Evolutionary conservation across 1,140 invertebrate genomes (phyloP), one percentile per base, ranked within the genome.

Genomic region (Hetaerina americana): DNA sequence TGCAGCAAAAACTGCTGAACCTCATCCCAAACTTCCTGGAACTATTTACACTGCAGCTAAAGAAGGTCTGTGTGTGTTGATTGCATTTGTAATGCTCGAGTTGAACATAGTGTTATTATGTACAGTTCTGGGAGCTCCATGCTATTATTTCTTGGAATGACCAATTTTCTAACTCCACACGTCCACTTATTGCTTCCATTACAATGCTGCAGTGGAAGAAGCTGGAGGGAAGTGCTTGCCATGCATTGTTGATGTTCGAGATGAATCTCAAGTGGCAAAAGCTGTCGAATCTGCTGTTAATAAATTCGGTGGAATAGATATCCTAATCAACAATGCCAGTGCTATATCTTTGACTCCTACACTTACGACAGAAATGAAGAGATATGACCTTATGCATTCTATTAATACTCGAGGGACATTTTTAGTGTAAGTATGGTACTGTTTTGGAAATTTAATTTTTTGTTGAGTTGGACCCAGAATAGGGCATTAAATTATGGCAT

Each of bases 261-360:
- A 95, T 81, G 95, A 97, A 81, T 79, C 81, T 29, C 89, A 94
- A 81, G 88, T 99, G 0, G 81, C 87, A 73, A 84, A 85, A 26
- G 96, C 96, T n/a, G 88, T 99, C 24, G 87, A 96, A 75, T 86
- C 88, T 74, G 90, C 96, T 12, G 89, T 98, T 0, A 86, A 91
- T 66, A 91, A 92, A 80, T 99, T 99, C 84, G 97, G 97, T 68
- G 95, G 95, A 5, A 97, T 99, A 77, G 97, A 99, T 79, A 92
- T 98, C 75, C 77, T 96, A 6, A 83, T 99, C 5, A 99, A 99
- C 80, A 99, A 99, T 87, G 96, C 96, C 0, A 97, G 94, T 77
- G 97, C 97, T 22, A 99, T 99, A 76, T 92, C 89, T 25, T 84
- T 99, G 25, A 96, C 95, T 0, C 86, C 85, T 15, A 99, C 97